Evolutionary conservation across 2,113 vertebrate genomes (phyloP), one percentile per base, ranked within the genome.

Genomic region (Lepisosteus osseus): DNA sequence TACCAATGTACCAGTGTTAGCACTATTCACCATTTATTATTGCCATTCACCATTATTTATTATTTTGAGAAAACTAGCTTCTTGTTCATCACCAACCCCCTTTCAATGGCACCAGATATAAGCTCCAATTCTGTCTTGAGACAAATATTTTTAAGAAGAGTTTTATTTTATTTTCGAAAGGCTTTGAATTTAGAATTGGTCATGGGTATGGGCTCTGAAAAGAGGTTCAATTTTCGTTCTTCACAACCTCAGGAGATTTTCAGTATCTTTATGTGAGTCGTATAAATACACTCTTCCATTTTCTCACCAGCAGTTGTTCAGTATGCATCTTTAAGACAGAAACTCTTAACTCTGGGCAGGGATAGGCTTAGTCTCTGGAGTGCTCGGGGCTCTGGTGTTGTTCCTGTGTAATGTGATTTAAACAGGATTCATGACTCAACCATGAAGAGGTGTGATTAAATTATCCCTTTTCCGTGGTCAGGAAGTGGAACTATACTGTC

Each of bases 251-350:
- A 15, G 66, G 3, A 13, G 13, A 7, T 7, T 8, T 15, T 54
- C 45, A 54, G 13, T 14, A 11, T 12, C 7, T 29, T 29, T 29
- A 1, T 55, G 66, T 51, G 51, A 51, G 15, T 3, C 47, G 54
- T 13, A 47, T 67, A 67, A 68, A 68, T 47, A 68, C 47, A 11
- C 42, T 44, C 7, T 5, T 42, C 45, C 47, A 68, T 68, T 54
- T 29, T 9, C 17, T 2, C 29, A n/a, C 17, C 5, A 8, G 15
- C 66, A 68, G 47, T 54, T 68, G 66, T 12, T 68, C n/a, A 68
- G 12, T 59, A n/a, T 59, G 56, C 56, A 2, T 59, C 11, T 13
- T 4, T 14, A 12, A 29, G 15, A 7, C 11, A 7, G 66, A 45
- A 54, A 45, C 51, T 47, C 66, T 54, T n/a, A 54, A 45, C 51